Evolutionary conservation across 1,140 invertebrate species (phyloP), one percentile per base, ranked within the genome.

Genomic region (Papilio helenus): DNA sequence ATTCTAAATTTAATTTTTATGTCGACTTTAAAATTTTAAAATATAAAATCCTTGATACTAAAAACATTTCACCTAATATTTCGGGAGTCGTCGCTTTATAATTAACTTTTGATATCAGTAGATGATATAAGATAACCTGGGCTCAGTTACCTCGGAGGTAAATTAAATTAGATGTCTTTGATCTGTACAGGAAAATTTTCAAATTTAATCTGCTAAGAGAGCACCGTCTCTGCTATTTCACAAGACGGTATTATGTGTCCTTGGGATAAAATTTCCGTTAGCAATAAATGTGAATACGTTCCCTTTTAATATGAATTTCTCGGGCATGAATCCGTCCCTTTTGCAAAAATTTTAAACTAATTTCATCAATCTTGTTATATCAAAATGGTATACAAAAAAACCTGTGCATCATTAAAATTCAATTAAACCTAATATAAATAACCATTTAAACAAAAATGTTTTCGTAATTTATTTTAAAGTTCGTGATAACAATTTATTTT

Each of bases 141-240:
- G 76, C 46, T 78, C 72, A 79, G 74, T 79, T 82, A 44, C 71
- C 82, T 72, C 84, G 46, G 61, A 82, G 84, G 85, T 80, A 80
- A 84, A 85, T 84, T 81, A 85, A 83, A 88, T 88, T 85, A 87
- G 77, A 82, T 84, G 79, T 51, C 84, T 84, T 88, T 86, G 85
- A 86, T 87, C 80, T 84, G 79, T 55, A 74, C 55, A 77, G 71
- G 76, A 82, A 79, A 87, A 84, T 81, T 84, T 77, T 82, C 72
- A 39, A 82, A 79, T 79, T 82, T 85, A 85, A 84, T 82, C 79
- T 85, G 39, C 68, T 81, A 77, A 80, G 74, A 72, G 79, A 81
- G 61, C 42, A 58, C 61, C 74, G 61, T 81, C 76, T 76, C 72
- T 72, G 79, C 34, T 80, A 61, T 71, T 68, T 76, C 44, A 80